Evolutionary conservation across 2,113 vertebrate species (phyloP).

Genomic region (Dolichallabes microphthalmus): DNA sequence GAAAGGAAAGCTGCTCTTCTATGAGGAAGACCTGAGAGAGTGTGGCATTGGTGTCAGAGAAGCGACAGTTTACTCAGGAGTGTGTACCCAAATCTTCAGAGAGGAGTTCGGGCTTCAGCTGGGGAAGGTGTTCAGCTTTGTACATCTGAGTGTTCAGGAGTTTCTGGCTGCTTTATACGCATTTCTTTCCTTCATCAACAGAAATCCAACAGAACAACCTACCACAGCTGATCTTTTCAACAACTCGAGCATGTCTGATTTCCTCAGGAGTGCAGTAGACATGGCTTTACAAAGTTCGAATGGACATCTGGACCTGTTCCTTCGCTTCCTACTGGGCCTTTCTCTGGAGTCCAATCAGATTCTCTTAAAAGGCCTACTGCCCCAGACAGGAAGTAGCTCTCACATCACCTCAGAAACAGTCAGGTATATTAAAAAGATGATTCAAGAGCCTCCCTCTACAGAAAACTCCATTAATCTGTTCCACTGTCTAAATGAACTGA

Average conservation of each 20-base stretch:
- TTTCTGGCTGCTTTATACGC: background rate
- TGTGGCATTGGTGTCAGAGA: too few relatives aligned
- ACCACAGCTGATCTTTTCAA: background rate
- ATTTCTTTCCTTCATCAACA: background rate
- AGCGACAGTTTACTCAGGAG: too few relatives aligned
- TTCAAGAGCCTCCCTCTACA: background rate
- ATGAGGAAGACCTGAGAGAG: too few relatives aligned
- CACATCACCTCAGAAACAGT: background rate
- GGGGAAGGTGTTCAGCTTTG: background rate
- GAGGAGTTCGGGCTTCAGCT: background rate
- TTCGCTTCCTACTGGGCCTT: background rate
- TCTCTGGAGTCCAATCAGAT: background rate
- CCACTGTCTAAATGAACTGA: background rate
- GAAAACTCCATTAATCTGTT: background rate
- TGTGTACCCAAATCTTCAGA: too few relatives aligned
- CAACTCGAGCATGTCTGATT: background rate
- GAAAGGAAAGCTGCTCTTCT: too few relatives aligned
- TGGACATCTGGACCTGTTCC: background rate
- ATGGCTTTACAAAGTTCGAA: background rate
- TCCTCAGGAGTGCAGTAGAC: background rate
- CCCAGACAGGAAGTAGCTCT: background rate
- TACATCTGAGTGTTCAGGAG: conserved; percentile 7
- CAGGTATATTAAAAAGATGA: background rate
- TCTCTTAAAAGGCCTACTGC: background rate
- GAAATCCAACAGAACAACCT: background rate